Percentiles rank a stretch among this genome's conserved stretches.
phyloP scores from a whole-genome alignment of 2,113 vertebrate species.

The Oreamnos americanus region DNA sequence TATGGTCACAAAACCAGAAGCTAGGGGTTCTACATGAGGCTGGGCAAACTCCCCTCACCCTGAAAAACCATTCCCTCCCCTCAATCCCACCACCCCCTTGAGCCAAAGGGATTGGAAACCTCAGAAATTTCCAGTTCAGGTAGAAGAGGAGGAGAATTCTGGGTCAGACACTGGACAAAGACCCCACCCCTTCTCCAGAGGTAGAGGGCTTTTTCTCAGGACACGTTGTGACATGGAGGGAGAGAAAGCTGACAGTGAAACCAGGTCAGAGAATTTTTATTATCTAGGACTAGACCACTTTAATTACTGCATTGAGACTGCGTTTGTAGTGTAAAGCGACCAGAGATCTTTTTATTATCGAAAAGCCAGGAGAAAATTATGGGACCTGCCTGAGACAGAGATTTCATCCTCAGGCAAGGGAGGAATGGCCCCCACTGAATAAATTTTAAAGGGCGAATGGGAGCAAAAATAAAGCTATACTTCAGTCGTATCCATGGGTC shows the following conservation, averaged over 20 bases:
- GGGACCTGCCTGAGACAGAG: constrained; percentile 30
- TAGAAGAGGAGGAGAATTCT: background rate
- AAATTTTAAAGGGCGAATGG: constrained; percentile 37
- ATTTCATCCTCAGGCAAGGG: constrained; percentile 56
- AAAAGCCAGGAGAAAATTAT: constrained; percentile 61
- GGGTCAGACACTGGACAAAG: background rate
- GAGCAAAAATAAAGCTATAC: background rate
- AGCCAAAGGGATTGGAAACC: background rate
- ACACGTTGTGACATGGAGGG: background rate
- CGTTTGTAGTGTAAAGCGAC: constrained; percentile 56
- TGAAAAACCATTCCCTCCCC: background rate
- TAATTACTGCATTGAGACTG: constrained; percentile 57
- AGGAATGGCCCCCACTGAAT: constrained; percentile 23
- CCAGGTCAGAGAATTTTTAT: constrained; percentile 2
- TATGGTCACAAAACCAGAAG: background rate
- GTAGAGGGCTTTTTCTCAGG: background rate
- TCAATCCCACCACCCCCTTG: accelerated
- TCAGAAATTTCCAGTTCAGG: background rate
- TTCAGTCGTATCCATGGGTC: background rate
- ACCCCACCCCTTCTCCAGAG: background rate
- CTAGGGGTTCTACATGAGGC: background rate
- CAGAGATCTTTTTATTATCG: constrained; percentile 64
- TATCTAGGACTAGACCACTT: constrained; percentile 38
- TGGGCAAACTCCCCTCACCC: accelerated
- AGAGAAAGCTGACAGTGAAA: background rate